Evolutionary conservation across 1,140 invertebrate species (phyloP).

Genomic region (Drosophila nebulosa): DNA sequence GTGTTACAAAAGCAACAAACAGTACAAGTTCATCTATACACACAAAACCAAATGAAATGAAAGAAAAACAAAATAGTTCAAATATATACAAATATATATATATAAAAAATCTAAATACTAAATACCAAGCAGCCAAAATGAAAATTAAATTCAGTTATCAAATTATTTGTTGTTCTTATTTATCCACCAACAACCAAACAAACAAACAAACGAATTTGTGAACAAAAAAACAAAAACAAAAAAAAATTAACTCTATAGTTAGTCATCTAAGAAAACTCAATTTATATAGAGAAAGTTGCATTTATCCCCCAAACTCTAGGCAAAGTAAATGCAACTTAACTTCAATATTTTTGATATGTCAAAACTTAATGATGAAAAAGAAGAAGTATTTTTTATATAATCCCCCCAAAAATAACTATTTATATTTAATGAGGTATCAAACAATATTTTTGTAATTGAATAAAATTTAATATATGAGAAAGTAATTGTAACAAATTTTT

Average conservation of each 20-base stretch:
- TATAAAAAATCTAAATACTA: too few species aligned
- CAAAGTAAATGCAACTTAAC: background rate
- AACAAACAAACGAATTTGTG: background rate
- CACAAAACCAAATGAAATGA: constrained; percentile 25
- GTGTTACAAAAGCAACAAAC: constrained; percentile 66
- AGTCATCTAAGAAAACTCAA: constrained; percentile 2
- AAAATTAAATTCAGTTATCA: constrained; percentile 8
- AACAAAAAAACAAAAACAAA: background rate
- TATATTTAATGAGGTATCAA: constrained; percentile 36
- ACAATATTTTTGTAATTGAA: constrained; percentile 76
- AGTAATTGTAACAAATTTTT: constrained; percentile 21
- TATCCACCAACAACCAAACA: too few species aligned
- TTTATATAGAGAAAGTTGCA: constrained; percentile 16
- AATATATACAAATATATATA: constrained; percentile 48
- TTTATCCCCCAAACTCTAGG: background rate
- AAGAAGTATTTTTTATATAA: background rate
- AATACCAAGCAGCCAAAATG: constrained; percentile 45
- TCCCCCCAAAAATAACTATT: too few species aligned
- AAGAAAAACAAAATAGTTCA: constrained; percentile 64
- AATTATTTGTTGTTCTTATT: background rate
- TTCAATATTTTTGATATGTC: background rate
- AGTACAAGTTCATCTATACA: constrained; percentile 53
- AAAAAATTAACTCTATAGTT: constrained; percentile 8
- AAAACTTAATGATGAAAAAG: background rate
- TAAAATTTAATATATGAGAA: constrained; percentile 59